Evolutionary conservation across 2,113 vertebrate genomes (phyloP).

Genomic region (Cynoglossus semilaevis): DNA sequence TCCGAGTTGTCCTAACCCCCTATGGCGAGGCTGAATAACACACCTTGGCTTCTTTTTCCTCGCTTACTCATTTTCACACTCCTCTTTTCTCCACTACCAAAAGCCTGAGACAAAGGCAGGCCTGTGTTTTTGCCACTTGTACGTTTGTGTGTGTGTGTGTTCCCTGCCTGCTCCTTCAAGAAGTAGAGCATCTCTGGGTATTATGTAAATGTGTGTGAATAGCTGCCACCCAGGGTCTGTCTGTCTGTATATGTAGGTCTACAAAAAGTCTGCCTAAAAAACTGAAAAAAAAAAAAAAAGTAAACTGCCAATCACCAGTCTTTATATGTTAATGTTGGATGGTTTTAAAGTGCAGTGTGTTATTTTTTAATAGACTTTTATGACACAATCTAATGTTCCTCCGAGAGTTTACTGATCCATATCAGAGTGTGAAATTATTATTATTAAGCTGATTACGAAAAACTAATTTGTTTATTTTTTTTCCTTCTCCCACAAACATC

Average conservation of each 20-base stretch:
- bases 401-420: background rate
- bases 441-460: background rate
- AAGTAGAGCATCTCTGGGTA: conserved; percentile 61
- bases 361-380: background rate
- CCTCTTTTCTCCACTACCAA: conserved; percentile 73
- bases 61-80: conserved; percentile 75
- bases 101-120: conserved; percentile 66
- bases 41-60: conserved; percentile 73
- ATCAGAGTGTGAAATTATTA: background rate
- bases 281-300: background rate
- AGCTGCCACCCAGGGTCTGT: conserved; percentile 50
- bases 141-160: conserved; percentile 27
- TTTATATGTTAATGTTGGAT: background rate
- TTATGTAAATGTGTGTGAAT: conserved; percentile 64
- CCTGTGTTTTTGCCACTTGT: conserved; percentile 57
- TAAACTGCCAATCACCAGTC: background rate
- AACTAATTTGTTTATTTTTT: background rate
- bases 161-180: conserved; percentile 47
- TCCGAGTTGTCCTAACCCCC: conserved; percentile 71
- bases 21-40: conserved; percentile 79
- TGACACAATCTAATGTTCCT: background rate
- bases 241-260: conserved; percentile 45
- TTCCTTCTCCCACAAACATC: no score
- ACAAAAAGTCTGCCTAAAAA: conserved; percentile 10
- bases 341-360: conserved; percentile 1